phyloP scores from a whole-genome alignment of 2,113 vertebrate species.

The Columba livia region DNA sequence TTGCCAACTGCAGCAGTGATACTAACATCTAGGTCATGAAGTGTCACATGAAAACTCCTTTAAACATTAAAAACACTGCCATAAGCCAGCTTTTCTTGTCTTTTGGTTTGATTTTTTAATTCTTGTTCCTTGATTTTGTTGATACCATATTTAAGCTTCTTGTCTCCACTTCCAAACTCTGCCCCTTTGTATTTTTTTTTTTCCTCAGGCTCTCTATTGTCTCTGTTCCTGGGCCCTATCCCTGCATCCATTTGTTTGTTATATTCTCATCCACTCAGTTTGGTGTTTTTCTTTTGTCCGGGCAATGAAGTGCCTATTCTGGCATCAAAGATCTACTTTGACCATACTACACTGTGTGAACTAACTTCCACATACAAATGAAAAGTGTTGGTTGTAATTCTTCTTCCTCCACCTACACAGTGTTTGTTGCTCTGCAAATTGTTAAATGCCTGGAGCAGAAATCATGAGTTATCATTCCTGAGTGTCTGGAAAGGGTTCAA shows the following conservation, averaged over 20 bases:
- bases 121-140: background rate
- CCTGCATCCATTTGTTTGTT: background rate
- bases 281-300: background rate
- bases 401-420: background rate
- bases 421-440: background rate
- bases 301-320: background rate
- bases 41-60: background rate
- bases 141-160: background rate
- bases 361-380: background rate
- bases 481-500: slow-evolving; percentile 4
- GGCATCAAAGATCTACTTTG: background rate
- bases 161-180: background rate
- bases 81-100: background rate
- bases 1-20: slow-evolving; percentile 48
- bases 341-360: background rate
- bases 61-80: slow-evolving; percentile 6
- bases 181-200: background rate
- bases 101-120: slow-evolving; percentile 15
- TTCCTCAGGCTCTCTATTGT: background rate
- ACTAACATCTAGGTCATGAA: slow-evolving; percentile 2
- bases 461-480: background rate
- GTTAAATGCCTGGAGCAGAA: slow-evolving; percentile 2
- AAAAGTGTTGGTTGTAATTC: background rate
- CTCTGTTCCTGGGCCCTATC: background rate
- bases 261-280: background rate